Evolutionary conservation across 2,797 vertebrate genomes (phyloP).

Genomic region (Micrastur ruficollis): DNA sequence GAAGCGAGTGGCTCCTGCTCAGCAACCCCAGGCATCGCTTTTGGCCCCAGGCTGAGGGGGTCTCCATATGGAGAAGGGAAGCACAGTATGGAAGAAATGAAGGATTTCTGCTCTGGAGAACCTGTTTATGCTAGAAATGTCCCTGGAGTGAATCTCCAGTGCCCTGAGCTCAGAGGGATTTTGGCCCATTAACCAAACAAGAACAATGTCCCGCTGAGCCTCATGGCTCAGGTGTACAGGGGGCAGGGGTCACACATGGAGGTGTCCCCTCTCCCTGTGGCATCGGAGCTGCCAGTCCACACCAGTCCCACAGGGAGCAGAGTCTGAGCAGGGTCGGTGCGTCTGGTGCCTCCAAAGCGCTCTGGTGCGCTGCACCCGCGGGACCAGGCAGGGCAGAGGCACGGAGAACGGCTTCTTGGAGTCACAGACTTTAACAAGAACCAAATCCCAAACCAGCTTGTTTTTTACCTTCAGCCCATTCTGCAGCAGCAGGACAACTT

Average conservation of each 20-base stretch:
- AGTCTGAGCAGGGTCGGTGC: rapidly evolving
- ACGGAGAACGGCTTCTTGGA: background rate
- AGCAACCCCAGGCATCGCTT: background rate
- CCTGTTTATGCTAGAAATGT: background rate
- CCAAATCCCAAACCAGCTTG: background rate
- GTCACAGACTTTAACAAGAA: background rate
- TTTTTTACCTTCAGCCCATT: background rate
- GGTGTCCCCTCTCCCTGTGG: background rate
- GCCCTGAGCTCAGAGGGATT: background rate
- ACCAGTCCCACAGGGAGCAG: rapidly evolving
- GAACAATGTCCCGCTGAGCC: background rate
- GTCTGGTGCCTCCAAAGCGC: rapidly evolving
- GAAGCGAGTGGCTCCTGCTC: background rate
- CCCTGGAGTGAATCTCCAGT: background rate
- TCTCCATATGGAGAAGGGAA: background rate
- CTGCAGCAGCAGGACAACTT: background rate
- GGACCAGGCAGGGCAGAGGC: background rate
- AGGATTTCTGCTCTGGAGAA: background rate
- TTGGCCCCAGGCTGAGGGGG: background rate
- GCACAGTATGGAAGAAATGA: background rate
- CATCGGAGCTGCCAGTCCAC: rapidly evolving
- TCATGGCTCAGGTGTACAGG: background rate
- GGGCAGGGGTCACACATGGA: background rate
- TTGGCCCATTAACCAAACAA: background rate
- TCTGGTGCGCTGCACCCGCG: background rate